Conservation (phyloP, 2,888 invertebrate species). For the Oscheius sp. region DNA sequence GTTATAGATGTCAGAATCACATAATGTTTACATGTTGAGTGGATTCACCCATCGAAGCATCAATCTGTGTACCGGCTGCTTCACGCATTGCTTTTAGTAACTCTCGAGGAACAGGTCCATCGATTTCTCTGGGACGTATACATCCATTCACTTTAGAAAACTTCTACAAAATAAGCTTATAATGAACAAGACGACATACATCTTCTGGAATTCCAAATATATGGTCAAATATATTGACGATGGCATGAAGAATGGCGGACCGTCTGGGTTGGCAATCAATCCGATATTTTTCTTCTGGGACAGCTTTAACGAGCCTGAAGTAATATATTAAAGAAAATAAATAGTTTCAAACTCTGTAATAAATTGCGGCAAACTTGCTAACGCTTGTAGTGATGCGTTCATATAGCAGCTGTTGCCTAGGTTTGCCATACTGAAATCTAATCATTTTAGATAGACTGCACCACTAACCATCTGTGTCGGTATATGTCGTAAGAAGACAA, state of each 20-base stretch:
- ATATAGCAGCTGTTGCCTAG: constrained; percentile 45
- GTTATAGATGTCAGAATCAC: not conserved
- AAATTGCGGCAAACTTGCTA: constrained; percentile 15
- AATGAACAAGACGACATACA: too few species aligned
- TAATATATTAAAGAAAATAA: not conserved
- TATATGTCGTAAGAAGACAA: too few species aligned
- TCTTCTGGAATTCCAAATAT: not conserved
- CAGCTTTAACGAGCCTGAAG: constrained; percentile 12
- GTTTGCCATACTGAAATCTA: constrained; percentile 35
- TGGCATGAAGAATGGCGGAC: not conserved
- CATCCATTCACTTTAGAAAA: not conserved
- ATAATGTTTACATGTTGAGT: constrained; percentile 30
- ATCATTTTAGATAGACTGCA: not conserved
- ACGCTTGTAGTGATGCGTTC: constrained; percentile 38
- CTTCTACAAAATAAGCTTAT: not conserved
- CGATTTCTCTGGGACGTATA: not conserved
- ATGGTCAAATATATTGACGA: constrained; percentile 1
- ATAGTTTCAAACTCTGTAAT: not conserved
- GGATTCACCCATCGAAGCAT: not conserved
- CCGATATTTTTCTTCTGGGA: not conserved
- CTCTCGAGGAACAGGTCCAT: not conserved
- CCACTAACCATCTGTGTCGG: not conserved
- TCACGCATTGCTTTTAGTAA: constrained; percentile 5
- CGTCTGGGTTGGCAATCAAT: not conserved
- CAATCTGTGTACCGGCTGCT: constrained; percentile 27